phyloP scores from a whole-genome alignment of 2,797 vertebrate species.

The Micromesistius poutassou region DNA sequence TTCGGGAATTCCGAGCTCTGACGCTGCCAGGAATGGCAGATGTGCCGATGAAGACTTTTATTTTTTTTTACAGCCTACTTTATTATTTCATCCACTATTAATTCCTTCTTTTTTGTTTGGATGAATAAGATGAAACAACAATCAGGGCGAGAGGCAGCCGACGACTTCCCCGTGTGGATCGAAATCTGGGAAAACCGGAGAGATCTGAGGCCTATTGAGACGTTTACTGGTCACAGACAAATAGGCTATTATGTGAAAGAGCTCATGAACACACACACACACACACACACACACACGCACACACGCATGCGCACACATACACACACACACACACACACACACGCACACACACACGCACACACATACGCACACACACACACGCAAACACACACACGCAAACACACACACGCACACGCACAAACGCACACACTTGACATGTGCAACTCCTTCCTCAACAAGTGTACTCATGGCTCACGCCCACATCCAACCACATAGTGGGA shows the following conservation, averaged over 20 bases:
- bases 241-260: conserved; percentile 55
- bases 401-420: too few relatives aligned
- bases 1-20: conserved; percentile 49
- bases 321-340: background rate
- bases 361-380: background rate
- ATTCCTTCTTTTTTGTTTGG: conserved; percentile 38
- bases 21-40: conserved; percentile 27
- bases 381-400: background rate
- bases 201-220: conserved; percentile 36
- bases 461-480: conserved; percentile 53
- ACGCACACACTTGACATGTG: conserved; percentile 2
- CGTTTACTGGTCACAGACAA: conserved; percentile 51
- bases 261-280: conserved; percentile 30
- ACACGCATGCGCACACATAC: too few relatives aligned
- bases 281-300: background rate
- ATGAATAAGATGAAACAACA: conserved; percentile 53
- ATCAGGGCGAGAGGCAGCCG: conserved; percentile 37
- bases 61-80: conserved; percentile 23
- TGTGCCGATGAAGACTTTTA: conserved; percentile 26
- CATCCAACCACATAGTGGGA: conserved; percentile 64
- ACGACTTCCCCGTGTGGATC: conserved; percentile 34
- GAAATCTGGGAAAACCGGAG: conserved; percentile 30
- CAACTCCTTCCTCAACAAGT: conserved; percentile 38
- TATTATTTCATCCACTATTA: conserved; percentile 32
- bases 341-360: too few relatives aligned